phyloP scores from a whole-genome alignment of 2,113 vertebrate genomes.

The Scytalopus superciliaris region DNA sequence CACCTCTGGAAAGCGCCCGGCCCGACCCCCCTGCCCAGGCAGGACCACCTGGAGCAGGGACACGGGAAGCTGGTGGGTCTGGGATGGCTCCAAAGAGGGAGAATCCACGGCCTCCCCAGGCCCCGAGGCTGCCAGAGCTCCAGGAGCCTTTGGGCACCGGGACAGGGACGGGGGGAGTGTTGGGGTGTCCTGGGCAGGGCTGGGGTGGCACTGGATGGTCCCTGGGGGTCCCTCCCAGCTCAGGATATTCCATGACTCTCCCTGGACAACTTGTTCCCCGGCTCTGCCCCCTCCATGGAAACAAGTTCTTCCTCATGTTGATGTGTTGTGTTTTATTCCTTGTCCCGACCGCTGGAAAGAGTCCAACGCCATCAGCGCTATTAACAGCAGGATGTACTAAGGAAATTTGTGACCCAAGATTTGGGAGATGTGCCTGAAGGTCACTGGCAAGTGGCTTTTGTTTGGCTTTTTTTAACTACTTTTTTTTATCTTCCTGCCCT shows the following conservation, averaged over 20 bases:
- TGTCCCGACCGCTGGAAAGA: neutral
- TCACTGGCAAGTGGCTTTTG: neutral
- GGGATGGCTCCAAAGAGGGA: neutral
- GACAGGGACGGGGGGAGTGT: neutral
- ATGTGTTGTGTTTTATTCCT: neutral
- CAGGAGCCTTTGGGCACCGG: neutral
- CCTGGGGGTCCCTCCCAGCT: neutral
- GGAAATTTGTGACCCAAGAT: neutral
- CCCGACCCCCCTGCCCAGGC: neutral
- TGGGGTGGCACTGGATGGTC: neutral
- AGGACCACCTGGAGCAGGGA: neutral
- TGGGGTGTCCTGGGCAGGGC: neutral
- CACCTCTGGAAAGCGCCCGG: fast-evolving
- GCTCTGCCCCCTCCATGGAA: neutral
- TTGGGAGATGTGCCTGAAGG: neutral
- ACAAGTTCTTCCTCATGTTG: neutral
- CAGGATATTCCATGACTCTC: neutral
- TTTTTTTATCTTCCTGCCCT: neutral
- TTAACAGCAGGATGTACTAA: fast-evolving
- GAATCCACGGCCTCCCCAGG: neutral
- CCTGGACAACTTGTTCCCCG: neutral
- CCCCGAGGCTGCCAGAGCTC: neutral
- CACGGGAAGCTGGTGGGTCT: fast-evolving
- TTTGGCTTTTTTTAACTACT: too few species aligned
- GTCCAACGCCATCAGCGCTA: fast-evolving